phyloP scores from a whole-genome alignment of 2,797 vertebrate species.

The Molossus molossus region DNA sequence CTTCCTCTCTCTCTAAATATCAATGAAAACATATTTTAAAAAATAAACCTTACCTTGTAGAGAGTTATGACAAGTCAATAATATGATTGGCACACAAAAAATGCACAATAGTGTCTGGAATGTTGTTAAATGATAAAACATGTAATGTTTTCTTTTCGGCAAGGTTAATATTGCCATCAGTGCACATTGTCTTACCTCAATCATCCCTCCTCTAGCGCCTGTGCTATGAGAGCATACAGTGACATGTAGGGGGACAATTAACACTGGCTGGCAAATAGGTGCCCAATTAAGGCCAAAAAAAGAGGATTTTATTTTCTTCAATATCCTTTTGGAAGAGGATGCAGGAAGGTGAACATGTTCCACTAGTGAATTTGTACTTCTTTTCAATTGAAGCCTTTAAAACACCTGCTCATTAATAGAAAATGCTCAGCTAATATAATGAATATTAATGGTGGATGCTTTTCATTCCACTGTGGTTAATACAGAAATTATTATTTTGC shows the following conservation, averaged over 20 bases:
- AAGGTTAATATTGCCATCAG: not conserved
- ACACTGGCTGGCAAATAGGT: not conserved
- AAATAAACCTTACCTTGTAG: slow-evolving; percentile 44
- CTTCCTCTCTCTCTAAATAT: no score
- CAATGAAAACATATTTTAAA: no score
- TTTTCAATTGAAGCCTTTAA: slow-evolving; percentile 60
- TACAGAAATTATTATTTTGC: slow-evolving; percentile 16
- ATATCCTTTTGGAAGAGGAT: not conserved
- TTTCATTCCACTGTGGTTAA: slow-evolving; percentile 17
- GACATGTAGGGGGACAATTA: not conserved
- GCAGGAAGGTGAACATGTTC: not conserved
- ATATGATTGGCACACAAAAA: slow-evolving; percentile 45
- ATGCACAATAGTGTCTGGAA: not conserved
- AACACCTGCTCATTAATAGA: slow-evolving; percentile 65
- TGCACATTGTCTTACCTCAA: no score
- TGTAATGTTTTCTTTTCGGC: not conserved
- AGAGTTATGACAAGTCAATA: not conserved
- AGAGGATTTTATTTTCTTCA: not conserved
- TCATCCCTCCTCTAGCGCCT: not conserved
- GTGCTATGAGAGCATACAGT: not conserved
- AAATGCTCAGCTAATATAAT: slow-evolving; percentile 51
- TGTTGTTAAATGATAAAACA: not conserved
- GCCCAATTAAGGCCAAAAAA: not conserved
- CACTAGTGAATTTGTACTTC: not conserved
- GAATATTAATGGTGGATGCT: slow-evolving; percentile 35